Evolutionary conservation across 2,797 vertebrate genomes (phyloP), one percentile per base, ranked within the genome.

Genomic region (Petrocephalus sullivani): DNA sequence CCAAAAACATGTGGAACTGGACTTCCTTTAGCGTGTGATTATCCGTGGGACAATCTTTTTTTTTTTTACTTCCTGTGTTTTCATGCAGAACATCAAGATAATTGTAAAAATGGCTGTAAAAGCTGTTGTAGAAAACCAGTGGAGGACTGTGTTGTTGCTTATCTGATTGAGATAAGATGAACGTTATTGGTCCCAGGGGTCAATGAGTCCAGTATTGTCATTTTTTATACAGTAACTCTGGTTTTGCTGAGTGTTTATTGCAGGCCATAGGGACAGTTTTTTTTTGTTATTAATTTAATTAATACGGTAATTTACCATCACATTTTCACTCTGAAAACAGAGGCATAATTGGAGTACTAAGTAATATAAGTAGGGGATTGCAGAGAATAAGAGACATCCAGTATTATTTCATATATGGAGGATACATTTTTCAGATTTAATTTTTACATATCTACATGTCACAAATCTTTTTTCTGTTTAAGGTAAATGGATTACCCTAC

Each of bases 21-120:
- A 81, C 75, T 81, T 46, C 75, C 75, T 21, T 21, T 49, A 49
- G 41, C n/a, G 8, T 81, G 41, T 81, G 41, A 81, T 81, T 81
- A 21, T 49, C 16, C n/a, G 75, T 49, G 75, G 37, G 5, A 81
- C 16, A 46, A 81, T 49, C 19, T 21, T 78, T 75, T n/a, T 9
- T 81, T 41, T 49, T 7, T 21, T 78, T 75, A 81, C 41, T 46
- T 46, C 6, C 75, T 49, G 75, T 21, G 75, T 21, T 49, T 81
- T 81, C 19, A 19, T n/a, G 41, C 75, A 81, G 75, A 81, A 81
- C 19, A 81, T 81, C 75, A 49, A 81, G 46, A 81, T 88, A 81
- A 61, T 85, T 37, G 9, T 4, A 56, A 56, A 57, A 7, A 81
- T 78, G 71, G 41, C 41, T 46, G 19, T 41, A 21, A n/a, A 81